Evolutionary conservation across 1,140 invertebrate species (phyloP).

Genomic region (Gonatopus flavifemur): DNA sequence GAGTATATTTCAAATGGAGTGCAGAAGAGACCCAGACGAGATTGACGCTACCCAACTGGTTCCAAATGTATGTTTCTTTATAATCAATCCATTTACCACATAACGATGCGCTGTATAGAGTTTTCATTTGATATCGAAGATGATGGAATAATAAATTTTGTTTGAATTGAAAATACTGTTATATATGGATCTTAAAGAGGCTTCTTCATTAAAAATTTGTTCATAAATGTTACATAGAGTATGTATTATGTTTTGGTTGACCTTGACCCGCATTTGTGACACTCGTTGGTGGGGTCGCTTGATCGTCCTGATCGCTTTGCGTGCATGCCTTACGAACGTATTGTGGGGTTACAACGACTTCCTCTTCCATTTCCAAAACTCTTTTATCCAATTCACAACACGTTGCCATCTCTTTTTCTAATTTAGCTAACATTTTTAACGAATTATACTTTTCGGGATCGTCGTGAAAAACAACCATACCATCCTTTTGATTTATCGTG

Average conservation of each 20-base stretch:
- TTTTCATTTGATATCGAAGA: too few species aligned
- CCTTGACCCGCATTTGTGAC: slow-evolving; percentile 48
- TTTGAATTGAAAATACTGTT: too few species aligned
- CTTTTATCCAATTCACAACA: slow-evolving; percentile 86
- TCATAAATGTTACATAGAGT: slow-evolving; percentile 53
- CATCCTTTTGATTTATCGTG: slow-evolving; percentile 96
- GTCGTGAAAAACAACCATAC: slow-evolving; percentile 96
- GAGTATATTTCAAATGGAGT: too few species aligned
- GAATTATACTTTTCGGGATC: slow-evolving; percentile 95
- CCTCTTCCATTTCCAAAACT: slow-evolving; percentile 90
- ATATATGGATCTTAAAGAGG: slow-evolving; percentile 31
- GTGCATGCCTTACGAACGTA: slow-evolving; percentile 75
- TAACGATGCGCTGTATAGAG: too few species aligned
- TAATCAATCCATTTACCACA: too few species aligned
- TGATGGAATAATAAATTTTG: too few species aligned
- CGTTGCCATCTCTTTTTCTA: slow-evolving; percentile 86
- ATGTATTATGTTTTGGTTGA: slow-evolving; percentile 52
- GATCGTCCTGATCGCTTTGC: slow-evolving; percentile 65
- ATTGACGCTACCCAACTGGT: too few species aligned
- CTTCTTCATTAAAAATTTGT: slow-evolving; percentile 17
- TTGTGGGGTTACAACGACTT: slow-evolving; percentile 88
- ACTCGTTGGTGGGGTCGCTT: slow-evolving; percentile 61
- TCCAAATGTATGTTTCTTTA: too few species aligned
- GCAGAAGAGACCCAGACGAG: too few species aligned
- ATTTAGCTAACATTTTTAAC: slow-evolving; percentile 78